Percentiles rank a stretch among this genome's conserved stretches.
Evolutionary conservation across 2,888 invertebrate genomes (phyloP).

Genomic region (Standfussiana lucernea): DNA sequence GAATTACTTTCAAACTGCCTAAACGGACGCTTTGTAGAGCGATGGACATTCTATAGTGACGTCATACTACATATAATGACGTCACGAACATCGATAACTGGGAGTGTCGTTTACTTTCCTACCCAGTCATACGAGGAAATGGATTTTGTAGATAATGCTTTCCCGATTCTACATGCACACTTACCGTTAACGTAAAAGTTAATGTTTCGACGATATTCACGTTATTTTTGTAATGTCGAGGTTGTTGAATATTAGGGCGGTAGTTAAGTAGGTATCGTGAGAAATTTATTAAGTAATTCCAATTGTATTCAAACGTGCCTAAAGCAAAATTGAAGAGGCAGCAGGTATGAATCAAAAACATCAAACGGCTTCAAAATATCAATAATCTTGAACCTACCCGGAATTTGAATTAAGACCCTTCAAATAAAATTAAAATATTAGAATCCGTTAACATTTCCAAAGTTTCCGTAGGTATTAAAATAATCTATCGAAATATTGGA

Average conservation of each 20-base stretch:
- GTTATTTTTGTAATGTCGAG: slow-evolving; percentile 56
- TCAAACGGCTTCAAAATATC: slow-evolving; percentile 6
- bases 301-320: neutral
- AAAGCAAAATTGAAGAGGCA: neutral
- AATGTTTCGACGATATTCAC: slow-evolving; percentile 69
- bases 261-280: neutral
- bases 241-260: neutral
- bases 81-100: slow-evolving; percentile 11
- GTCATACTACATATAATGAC: slow-evolving; percentile 13
- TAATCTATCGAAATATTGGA: slow-evolving; percentile 51
- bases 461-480: neutral
- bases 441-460: neutral
- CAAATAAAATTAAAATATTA: slow-evolving; percentile 32
- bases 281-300: neutral
- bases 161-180: slow-evolving; percentile 50
- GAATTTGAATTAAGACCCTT: slow-evolving; percentile 11
- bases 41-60: neutral
- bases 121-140: slow-evolving; percentile 50
- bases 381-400: neutral
- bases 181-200: slow-evolving; percentile 69
- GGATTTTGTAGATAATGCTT: slow-evolving; percentile 57
- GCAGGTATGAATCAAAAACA: neutral
- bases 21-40: neutral
- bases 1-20: neutral
- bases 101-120: slow-evolving; percentile 26